These are phyloP conservation scores for Protobothrops flavoviridis DNA, from an alignment of 2,113 vertebrate species.

Conservation along the genomic window DNA sequence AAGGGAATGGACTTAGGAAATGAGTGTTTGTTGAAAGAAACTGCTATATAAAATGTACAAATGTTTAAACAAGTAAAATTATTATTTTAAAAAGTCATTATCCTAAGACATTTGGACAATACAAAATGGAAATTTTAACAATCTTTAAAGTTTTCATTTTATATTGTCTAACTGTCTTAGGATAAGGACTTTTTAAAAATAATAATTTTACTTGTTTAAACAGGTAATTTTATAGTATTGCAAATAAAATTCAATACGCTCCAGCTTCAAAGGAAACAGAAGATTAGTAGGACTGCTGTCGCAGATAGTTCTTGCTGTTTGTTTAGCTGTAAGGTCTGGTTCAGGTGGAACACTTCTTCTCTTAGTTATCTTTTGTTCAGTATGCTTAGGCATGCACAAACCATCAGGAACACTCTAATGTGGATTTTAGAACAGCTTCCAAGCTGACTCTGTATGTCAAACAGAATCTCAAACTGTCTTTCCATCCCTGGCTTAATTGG, in stretches of 20 bases:
- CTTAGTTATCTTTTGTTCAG: slow-evolving; percentile 39
- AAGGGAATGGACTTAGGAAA: not conserved
- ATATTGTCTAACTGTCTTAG: not conserved
- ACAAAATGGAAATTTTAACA: not conserved
- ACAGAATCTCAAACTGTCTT: slow-evolving; percentile 13
- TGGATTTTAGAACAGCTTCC: slow-evolving; percentile 54
- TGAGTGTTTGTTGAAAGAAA: not conserved
- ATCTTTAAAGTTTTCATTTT: not conserved
- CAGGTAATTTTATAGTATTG: not conserved
- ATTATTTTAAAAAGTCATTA: not conserved
- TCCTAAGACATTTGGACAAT: not conserved
- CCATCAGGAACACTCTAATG: slow-evolving; percentile 44
- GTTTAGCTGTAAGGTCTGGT: not conserved
- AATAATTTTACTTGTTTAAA: not conserved
- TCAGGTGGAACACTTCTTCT: not conserved
- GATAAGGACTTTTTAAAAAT: not conserved
- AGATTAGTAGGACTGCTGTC: not conserved
- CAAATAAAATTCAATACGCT: not conserved
- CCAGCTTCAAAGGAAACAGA: not conserved
- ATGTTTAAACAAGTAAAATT: not conserved
- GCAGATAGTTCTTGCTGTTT: slow-evolving; percentile 18
- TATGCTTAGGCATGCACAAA: slow-evolving; percentile 50
- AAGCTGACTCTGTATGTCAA: slow-evolving; percentile 11
- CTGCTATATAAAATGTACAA: not conserved
- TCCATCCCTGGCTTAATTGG: not conserved